These are phyloP conservation scores for Limulus polyphemus DNA, from an alignment of 2,888 invertebrate genomes.

Conservation along the genomic window DNA sequence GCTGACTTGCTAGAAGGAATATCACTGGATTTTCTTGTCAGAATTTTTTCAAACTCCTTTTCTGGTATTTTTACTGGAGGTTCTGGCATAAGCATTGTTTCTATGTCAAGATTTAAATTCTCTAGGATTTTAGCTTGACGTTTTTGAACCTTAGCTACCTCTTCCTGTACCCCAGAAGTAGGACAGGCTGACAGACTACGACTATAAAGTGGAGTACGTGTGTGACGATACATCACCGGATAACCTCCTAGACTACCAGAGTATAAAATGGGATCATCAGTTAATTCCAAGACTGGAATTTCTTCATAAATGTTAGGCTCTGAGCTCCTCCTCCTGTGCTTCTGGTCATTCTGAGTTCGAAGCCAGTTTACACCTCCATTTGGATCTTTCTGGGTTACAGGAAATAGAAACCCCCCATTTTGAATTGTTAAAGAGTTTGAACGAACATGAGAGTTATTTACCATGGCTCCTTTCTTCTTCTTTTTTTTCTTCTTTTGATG, in stretches of 20 bases:
- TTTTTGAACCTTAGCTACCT: slow-evolving; percentile 52
- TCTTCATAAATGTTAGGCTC: slow-evolving; percentile 27
- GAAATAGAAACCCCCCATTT: slow-evolving; percentile 15
- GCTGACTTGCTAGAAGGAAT: too few relatives aligned
- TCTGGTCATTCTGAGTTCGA: slow-evolving; percentile 11
- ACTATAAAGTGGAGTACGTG: not conserved
- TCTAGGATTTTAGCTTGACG: slow-evolving; percentile 69
- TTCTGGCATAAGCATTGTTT: slow-evolving; percentile 75
- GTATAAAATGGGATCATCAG: slow-evolving; percentile 17
- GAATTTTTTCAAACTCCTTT: too few relatives aligned
- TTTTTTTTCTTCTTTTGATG: slow-evolving; percentile 19
- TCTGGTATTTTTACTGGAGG: too few relatives aligned
- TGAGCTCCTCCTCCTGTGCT: slow-evolving; percentile 21
- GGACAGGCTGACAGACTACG: not conserved
- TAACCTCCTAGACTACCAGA: slow-evolving; percentile 20
- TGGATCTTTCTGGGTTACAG: slow-evolving; percentile 1
- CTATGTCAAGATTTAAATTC: slow-evolving; percentile 71
- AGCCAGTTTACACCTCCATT: slow-evolving; percentile 7
- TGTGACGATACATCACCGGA: slow-evolving; percentile 6
- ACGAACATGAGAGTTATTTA: slow-evolving; percentile 21
- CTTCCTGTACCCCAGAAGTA: slow-evolving; percentile 5
- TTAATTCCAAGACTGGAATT: slow-evolving; percentile 15
- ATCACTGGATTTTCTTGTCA: too few relatives aligned
- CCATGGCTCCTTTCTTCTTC: slow-evolving; percentile 19
- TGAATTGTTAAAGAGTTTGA: slow-evolving; percentile 23